phyloP scores from a whole-genome alignment of 2,797 vertebrate genomes.

The Siniperca obscura region DNA sequence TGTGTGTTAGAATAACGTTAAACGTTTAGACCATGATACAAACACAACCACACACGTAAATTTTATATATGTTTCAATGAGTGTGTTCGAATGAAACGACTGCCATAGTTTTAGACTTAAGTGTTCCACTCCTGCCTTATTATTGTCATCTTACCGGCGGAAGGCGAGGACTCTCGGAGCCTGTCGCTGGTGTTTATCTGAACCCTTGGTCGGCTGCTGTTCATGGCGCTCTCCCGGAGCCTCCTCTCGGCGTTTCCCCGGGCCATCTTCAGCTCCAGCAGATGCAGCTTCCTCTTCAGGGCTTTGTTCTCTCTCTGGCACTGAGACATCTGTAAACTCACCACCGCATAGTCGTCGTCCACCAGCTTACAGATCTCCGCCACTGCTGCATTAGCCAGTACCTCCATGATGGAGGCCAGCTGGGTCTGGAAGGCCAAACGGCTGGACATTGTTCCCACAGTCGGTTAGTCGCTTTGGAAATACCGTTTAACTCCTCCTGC shows the following conservation, averaged over 20 bases:
- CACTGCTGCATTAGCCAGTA: slow-evolving; percentile 85
- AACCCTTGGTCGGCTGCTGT: slow-evolving; percentile 68
- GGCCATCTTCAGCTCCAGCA: slow-evolving; percentile 83
- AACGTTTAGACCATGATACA: too few relatives aligned
- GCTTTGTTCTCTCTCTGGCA: slow-evolving; percentile 85
- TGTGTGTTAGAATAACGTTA: too few relatives aligned
- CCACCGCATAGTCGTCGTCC: slow-evolving; percentile 85
- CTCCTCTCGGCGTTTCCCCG: slow-evolving; percentile 80
- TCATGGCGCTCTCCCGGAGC: slow-evolving; percentile 76
- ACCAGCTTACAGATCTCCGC: slow-evolving; percentile 87
- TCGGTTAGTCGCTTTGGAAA: neutral
- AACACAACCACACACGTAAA: too few relatives aligned
- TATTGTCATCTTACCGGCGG: slow-evolving; percentile 56
- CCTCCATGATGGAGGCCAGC: slow-evolving; percentile 88
- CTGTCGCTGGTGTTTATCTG: slow-evolving; percentile 66
- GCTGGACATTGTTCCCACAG: slow-evolving; percentile 69
- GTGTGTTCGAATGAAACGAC: too few relatives aligned
- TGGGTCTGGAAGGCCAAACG: slow-evolving; percentile 86
- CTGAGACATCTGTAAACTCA: slow-evolving; percentile 84
- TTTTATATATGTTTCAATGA: too few relatives aligned
- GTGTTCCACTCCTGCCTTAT: too few relatives aligned
- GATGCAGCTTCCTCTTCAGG: slow-evolving; percentile 82
- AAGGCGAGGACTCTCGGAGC: slow-evolving; percentile 51
- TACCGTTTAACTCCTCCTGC: accelerated
- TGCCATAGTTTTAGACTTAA: too few relatives aligned